phyloP scores from a whole-genome alignment of 2,888 invertebrate species.

The Phyllotreta striolata region DNA sequence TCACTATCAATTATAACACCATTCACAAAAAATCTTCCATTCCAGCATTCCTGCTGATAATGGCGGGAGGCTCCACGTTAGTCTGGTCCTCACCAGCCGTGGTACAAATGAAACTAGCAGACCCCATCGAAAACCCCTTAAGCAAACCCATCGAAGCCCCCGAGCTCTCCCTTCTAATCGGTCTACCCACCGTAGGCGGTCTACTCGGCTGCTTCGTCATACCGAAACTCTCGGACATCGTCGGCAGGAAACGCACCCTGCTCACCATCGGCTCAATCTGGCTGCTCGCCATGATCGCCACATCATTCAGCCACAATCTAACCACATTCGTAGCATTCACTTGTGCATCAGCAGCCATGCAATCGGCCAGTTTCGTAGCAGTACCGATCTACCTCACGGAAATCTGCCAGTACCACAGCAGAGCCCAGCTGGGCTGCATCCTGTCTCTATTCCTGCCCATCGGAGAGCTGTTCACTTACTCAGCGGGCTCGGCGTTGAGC shows the following conservation, averaged over 20 bases:
- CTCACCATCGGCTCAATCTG: not conserved
- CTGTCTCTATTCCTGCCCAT: slow-evolving; percentile 7
- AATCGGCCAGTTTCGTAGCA: not conserved
- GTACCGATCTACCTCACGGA: slow-evolving; percentile 14
- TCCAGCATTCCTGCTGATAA: not conserved
- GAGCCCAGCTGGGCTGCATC: slow-evolving; percentile 22
- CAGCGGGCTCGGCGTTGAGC: slow-evolving; percentile 18
- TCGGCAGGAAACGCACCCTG: not conserved
- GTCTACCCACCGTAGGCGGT: not conserved
- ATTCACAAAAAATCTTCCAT: not conserved
- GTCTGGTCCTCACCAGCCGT: slow-evolving; percentile 13
- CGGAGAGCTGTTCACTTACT: slow-evolving; percentile 19
- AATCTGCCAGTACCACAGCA: slow-evolving; percentile 26
- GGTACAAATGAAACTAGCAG: slow-evolving; percentile 2
- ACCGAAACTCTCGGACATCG: not conserved
- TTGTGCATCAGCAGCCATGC: not conserved
- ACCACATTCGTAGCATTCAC: not conserved
- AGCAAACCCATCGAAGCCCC: not conserved
- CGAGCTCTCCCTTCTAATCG: slow-evolving; percentile 2
- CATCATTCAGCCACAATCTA: slow-evolving; percentile 2
- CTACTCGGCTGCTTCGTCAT: not conserved
- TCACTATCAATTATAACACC: no score
- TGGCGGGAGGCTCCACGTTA: not conserved
- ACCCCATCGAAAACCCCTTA: slow-evolving; percentile 15
- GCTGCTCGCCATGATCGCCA: not conserved